Base-by-base conservation (phyloP, 2,113 vertebrate species). In the Chaetops frenatus region DNA sequence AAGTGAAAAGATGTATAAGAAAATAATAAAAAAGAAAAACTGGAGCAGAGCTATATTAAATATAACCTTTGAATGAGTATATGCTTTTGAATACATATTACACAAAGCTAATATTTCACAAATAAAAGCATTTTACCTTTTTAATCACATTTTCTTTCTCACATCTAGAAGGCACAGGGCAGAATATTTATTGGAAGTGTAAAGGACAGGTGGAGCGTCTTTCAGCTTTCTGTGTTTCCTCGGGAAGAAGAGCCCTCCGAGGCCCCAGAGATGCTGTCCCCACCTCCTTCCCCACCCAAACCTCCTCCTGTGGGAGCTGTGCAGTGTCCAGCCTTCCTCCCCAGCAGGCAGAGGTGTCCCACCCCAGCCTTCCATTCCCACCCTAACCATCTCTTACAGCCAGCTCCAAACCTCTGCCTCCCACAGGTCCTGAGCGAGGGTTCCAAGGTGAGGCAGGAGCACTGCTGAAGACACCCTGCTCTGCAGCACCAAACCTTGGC, bases 1-100 rank as follows among this genome's bases (percentile, higher is more conserved):
- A 97, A 98, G 96, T 94, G 92, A 95, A 95, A 98, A 98, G 97
- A 97, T 97, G 90, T 96, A 97, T 98, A 98, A 98, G 97, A 97
- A 97, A 97, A 97, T 97, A 97, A 97, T 94, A 95, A 97, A 97
- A 97, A 94, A 95, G 93, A 92, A 94, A 92, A 96, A 97, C 81
- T 56, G 88, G 81, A 92, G 95, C 90, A 96, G 90, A 77, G 92
- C 88, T 98, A 94, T 97, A 98, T 97, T 97, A 97, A 97, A 97
- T 98, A 98, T 95, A 97, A 97, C 86, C 94, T 97, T 97, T 95
- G 97, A 96, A 97, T 92, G 95, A 97, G 81, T 92, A 91, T 87
- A 92, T 96, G 78, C 88, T 93, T 97, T 96, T 95, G 92, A 95
- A 96, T 96, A 96, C 91, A 96, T 97, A 97, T 96, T 93, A 90